These are phyloP conservation scores for Haliclona indistincta DNA, from an alignment of 37 sponge, comb jelly and placozoan species.

Conservation along the genomic window DNA sequence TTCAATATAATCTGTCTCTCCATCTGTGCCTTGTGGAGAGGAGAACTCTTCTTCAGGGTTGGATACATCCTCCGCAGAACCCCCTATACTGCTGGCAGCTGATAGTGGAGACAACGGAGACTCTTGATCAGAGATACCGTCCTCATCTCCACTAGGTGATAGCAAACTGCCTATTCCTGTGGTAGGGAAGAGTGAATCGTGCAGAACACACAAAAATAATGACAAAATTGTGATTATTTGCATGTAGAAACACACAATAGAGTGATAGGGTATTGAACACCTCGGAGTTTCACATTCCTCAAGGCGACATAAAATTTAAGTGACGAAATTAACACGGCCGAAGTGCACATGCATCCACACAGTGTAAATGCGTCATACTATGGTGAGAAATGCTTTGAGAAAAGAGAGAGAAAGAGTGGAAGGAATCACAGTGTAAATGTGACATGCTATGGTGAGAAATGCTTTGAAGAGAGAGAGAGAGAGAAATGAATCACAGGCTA, in stretches of 20 bases:
- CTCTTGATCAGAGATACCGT: conserved; percentile 55
- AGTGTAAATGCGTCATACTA: neutral
- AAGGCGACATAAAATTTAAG: too few species aligned
- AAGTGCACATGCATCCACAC: neutral
- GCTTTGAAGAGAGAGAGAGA: neutral
- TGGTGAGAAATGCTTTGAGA: neutral
- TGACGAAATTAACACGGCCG: neutral
- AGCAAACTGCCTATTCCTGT: conserved; percentile 57
- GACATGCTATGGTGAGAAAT: neutral
- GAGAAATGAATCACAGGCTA: neutral
- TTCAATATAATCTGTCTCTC: conserved; percentile 39
- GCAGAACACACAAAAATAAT: too few species aligned
- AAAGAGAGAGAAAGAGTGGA: neutral
- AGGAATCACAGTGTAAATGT: neutral
- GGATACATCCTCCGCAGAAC: conserved; percentile 12
- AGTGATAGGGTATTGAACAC: too few species aligned
- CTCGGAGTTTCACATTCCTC: too few species aligned
- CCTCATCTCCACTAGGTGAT: conserved; percentile 65
- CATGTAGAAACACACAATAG: too few species aligned
- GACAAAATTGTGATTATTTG: too few species aligned
- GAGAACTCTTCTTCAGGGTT: conserved; percentile 1
- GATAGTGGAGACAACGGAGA: conserved; percentile 65
- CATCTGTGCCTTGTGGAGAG: neutral
- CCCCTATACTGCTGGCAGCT: conserved; percentile 50
- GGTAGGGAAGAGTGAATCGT: conserved; percentile 26